Conservation (phyloP, 2,888 invertebrate genomes). For the Hipparchia sbordonii region DNA sequence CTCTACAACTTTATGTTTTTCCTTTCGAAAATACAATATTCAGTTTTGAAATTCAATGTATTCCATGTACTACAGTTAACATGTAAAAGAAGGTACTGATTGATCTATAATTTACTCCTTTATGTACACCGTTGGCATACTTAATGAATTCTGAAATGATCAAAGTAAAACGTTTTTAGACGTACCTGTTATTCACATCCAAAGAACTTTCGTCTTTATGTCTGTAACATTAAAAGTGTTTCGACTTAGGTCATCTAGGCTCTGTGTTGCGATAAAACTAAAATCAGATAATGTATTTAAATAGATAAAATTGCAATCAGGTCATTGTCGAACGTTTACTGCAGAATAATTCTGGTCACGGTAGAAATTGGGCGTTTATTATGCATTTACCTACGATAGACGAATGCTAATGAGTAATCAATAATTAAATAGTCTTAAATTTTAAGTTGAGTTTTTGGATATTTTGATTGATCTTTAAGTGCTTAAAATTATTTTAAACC, state of each 20-base stretch:
- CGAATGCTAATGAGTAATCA: slow-evolving; percentile 9
- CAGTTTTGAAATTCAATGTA: neutral
- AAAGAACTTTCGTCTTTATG: slow-evolving; percentile 8
- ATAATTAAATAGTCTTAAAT: neutral
- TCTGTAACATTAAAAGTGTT: neutral
- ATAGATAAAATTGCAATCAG: slow-evolving; percentile 25
- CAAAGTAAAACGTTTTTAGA: neutral
- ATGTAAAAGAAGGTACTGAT: neutral
- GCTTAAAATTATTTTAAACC: too few species aligned
- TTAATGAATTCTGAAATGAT: slow-evolving; percentile 24
- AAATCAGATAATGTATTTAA: slow-evolving; percentile 20
- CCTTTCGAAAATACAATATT: too few species aligned
- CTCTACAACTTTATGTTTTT: too few species aligned
- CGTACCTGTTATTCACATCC: neutral
- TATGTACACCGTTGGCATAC: slow-evolving; percentile 25
- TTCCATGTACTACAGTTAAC: neutral
- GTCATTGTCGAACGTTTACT: slow-evolving; percentile 23
- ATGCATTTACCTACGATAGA: slow-evolving; percentile 2
- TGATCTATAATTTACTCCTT: slow-evolving; percentile 9
- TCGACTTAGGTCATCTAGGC: neutral
- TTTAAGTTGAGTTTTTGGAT: neutral
- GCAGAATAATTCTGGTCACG: slow-evolving; percentile 26
- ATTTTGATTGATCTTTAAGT: too few species aligned
- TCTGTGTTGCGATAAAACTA: neutral
- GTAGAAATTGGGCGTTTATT: slow-evolving; percentile 17